Evolutionary conservation across 1,140 invertebrate species (phyloP), one percentile per base, ranked within the genome.

Genomic region (Saccostrea glomerata): DNA sequence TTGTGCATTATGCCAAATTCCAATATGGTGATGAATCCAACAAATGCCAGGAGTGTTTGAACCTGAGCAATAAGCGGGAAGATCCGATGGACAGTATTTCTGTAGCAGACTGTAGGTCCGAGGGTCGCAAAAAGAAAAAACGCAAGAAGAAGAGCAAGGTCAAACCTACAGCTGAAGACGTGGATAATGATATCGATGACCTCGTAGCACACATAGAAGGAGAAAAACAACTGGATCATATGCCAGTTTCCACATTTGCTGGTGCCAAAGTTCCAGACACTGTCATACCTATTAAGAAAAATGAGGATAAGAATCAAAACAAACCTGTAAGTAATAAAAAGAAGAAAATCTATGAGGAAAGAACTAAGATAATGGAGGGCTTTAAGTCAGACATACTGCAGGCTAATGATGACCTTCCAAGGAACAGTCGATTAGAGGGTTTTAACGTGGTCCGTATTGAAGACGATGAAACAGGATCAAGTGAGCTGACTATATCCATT

Each of bases 121-220:
- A 89, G 60, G 90, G 87, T 55, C 91, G 90, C 47, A 90, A 91
- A 66, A 90, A 90, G 88, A 91, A 91, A 86, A 91, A 90, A 86
- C 89, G 89, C 47, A 90, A 91, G 40, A 89, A 90, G 70, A 91
- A 90, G 82, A 90, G 90, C 63, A 58, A 87, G 25, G 56, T 36
- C 13, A 88, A 54, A 58, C 25, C 13, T 17, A 25, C 23, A n/a
- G 55, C 25, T 17, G 40, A 58, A 25, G 20, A 25, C 83, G 84
- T 56, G 30, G 30, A 83, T 12, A 88, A 84, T 66, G 77, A 87
- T 17, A 82, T 77, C 2, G 70, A 77, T 77, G 70, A 77, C 30
- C 70, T 77, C 2, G 70, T 77, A 11, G 70, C 70, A 36, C 70
- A 77, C 70, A 77, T 77, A 13, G 70, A 77, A 11, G 70, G 70